phyloP scores from a whole-genome alignment of 2,113 vertebrate species.

The Phoxinus phoxinus region DNA sequence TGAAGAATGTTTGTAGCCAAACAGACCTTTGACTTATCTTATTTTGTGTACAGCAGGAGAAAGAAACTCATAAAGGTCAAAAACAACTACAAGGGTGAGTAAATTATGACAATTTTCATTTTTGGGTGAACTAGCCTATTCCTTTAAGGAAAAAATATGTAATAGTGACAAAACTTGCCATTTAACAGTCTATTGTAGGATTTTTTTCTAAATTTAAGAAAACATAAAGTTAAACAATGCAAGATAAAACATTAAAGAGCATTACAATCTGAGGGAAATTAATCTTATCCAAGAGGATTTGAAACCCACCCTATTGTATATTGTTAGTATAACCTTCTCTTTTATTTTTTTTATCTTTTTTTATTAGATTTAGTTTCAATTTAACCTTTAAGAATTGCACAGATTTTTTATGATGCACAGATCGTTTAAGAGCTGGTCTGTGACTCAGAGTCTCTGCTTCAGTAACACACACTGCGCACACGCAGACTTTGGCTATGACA shows the following conservation, averaged over 20 bases:
- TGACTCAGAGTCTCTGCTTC: constrained; percentile 8
- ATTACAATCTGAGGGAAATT: background rate
- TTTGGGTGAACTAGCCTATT: no score
- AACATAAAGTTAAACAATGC: background rate
- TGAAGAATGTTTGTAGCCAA: no score
- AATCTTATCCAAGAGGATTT: no score
- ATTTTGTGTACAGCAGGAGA: no score
- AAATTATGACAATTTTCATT: no score
- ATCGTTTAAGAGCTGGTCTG: background rate
- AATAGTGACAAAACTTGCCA: background rate
- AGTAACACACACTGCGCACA: background rate
- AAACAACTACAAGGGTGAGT: no score
- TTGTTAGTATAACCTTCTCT: no score
- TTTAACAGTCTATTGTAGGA: background rate
- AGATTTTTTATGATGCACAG: background rate
- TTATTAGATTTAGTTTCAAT: background rate
- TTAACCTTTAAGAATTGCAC: background rate
- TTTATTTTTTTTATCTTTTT: no score
- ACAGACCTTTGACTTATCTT: no score
- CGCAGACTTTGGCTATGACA: background rate
- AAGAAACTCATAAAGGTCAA: no score
- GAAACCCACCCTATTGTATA: no score
- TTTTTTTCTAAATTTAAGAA: background rate
- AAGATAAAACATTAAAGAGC: background rate
- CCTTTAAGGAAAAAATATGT: background rate